Evolutionary conservation across 2,888 invertebrate species (phyloP), one percentile per base, ranked within the genome.

Genomic region (Lochmaea crataegi): DNA sequence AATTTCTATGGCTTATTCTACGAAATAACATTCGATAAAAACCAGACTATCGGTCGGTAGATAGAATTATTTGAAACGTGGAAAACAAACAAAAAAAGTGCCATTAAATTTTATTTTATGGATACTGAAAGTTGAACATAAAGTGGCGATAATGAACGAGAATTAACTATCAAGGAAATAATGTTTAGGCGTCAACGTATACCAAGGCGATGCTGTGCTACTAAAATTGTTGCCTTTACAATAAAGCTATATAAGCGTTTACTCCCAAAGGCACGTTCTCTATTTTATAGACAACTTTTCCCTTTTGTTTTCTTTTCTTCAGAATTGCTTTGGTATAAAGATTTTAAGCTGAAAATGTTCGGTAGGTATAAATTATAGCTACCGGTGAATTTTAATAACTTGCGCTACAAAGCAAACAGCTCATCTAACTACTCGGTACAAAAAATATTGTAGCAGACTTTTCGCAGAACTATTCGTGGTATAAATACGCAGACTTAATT

Each of bases 151-250:
- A 38, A 38, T 38, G 7, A 38, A 38, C 32, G 7, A 38, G 9
- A 38, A 38, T 38, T 38, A 38, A 38, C 32, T 38, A 38, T 38
- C 45, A 45, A 11, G 11, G 45, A 45, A 45, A 45, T 10, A 61
- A 61, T 38, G 16, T 61, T 26, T n/a, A 38, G 2, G 32, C 61
- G 3, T 32, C 16, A 10, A 61, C n/a, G n/a, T 61, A 61, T 51
- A 14, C n/a, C 12, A 7, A 16, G 51, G n/a, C 16, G 51, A 14
- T 7, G 51, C 14, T 48, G 48, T n/a, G 14, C 57, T 32, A 12
- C 26, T 58, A 32, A 61, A 68, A 61, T 61, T 61, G 68, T 68
- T 68, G 68, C 48, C n/a, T 45, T 45, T 22, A 58, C 22, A 68
- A 68, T 68, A 68, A 56, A 60, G 58, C 58, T 68, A 58, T 42